These are phyloP conservation scores for Eupithecia subumbrata DNA, from an alignment of 2,888 invertebrate genomes.

Conservation along the genomic window DNA sequence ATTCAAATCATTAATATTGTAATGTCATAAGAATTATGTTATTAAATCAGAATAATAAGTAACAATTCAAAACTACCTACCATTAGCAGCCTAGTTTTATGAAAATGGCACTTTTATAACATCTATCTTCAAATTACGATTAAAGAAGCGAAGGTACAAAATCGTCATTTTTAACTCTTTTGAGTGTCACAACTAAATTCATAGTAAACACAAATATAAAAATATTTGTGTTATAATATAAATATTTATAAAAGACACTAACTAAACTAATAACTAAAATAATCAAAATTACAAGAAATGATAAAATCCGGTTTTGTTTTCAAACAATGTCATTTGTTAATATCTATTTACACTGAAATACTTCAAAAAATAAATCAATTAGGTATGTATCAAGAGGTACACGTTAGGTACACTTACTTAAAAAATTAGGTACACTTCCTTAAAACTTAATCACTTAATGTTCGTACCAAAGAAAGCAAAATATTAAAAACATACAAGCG, in stretches of 20 bases:
- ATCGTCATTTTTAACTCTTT: neutral
- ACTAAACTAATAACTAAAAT: neutral
- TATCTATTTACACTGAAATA: conserved; percentile 11
- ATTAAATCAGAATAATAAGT: neutral
- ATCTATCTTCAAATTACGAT: conserved; percentile 10
- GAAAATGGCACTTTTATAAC: conserved; percentile 34
- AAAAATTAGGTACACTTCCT: conserved; percentile 2
- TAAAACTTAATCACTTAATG: conserved; percentile 14
- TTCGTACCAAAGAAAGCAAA: conserved; percentile 33
- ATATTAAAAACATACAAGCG: conserved; percentile 55
- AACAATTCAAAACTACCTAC: conserved; percentile 2
- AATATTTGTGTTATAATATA: too few relatives aligned
- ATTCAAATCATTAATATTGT: neutral
- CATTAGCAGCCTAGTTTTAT: conserved; percentile 17
- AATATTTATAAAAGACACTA: neutral
- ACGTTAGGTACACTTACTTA: neutral
- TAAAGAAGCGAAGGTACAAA: neutral
- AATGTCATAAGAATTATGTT: neutral
- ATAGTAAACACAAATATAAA: neutral
- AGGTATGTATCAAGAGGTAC: neutral
- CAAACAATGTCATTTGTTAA: conserved; percentile 8
- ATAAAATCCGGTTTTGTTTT: neutral
- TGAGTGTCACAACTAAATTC: conserved; percentile 4
- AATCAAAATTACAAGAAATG: neutral
- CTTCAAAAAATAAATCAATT: neutral